Conservation (phyloP, 2,797 vertebrate species). For the Petrocephalus sullivani region DNA sequence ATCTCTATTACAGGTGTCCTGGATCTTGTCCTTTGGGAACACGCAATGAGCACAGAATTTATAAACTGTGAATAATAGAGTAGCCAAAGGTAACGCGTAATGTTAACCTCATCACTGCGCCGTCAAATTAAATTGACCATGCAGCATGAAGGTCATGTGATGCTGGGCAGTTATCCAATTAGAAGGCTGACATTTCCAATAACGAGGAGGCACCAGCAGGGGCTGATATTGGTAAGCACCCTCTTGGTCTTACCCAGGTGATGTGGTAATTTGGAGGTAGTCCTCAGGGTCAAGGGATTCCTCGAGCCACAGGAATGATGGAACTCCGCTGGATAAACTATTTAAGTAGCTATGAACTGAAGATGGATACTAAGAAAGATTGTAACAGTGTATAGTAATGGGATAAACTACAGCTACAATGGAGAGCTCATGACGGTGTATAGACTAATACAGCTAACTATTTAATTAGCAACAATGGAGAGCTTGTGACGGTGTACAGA, state of each 20-base stretch:
- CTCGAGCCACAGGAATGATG: neutral
- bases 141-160: neutral
- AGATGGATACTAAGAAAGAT: neutral
- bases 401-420: neutral
- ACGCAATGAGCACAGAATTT: neutral
- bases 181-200: neutral
- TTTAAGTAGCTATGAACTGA: neutral
- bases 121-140: constrained; percentile 7
- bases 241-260: neutral
- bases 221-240: neutral
- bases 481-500: neutral
- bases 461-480: neutral
- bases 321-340: neutral
- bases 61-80: neutral
- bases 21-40: neutral
- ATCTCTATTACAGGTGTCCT: constrained; percentile 15
- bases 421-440: no score
- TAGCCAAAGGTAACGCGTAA: constrained; percentile 4
- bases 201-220: neutral
- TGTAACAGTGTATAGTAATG: neutral
- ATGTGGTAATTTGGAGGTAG: neutral
- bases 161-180: neutral
- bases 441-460: neutral
- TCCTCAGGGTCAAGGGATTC: neutral
- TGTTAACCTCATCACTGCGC: neutral